These are phyloP conservation scores for Theristicus caerulescens DNA, from an alignment of 2,113 vertebrate genomes.

Conservation along the genomic window DNA sequence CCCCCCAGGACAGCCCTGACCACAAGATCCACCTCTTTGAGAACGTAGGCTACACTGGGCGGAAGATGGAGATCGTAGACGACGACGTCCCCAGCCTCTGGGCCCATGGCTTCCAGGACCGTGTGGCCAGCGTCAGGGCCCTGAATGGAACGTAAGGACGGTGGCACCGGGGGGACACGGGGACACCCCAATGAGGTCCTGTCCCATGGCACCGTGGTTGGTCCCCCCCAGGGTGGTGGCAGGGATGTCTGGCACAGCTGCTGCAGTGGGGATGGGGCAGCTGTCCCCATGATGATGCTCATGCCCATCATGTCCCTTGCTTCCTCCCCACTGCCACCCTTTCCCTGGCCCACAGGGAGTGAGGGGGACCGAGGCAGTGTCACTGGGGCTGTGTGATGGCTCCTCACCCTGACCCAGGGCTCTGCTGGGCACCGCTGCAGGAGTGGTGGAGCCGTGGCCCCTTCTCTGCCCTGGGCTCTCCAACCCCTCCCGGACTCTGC, in stretches of 20 bases:
- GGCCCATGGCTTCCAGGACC: conserved; percentile 92
- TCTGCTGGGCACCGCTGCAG: neutral
- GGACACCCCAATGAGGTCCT: rapidly evolving
- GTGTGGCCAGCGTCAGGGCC: conserved; percentile 86
- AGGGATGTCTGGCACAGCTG: neutral
- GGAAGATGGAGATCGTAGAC: conserved; percentile 93
- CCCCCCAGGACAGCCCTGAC: conserved; percentile 81
- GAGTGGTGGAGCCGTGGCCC: rapidly evolving
- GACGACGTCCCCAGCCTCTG: conserved; percentile 92
- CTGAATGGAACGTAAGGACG: conserved; percentile 88
- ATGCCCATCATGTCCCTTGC: rapidly evolving
- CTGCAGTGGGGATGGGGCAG: neutral
- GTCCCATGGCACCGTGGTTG: rapidly evolving
- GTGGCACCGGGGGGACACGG: rapidly evolving
- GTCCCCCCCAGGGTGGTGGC: neutral
- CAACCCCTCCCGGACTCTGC: rapidly evolving
- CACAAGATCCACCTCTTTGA: conserved; percentile 93
- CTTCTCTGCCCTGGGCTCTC: neutral
- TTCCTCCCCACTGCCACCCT: neutral
- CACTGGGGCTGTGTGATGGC: neutral
- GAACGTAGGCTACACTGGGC: conserved; percentile 80
- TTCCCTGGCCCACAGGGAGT: neutral
- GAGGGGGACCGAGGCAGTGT: rapidly evolving
- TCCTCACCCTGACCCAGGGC: neutral
- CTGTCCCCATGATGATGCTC: neutral